Evolutionary conservation across 1,140 invertebrate genomes (phyloP), one percentile per base, ranked within the genome.

Genomic region (Cydia fagiglandana): DNA sequence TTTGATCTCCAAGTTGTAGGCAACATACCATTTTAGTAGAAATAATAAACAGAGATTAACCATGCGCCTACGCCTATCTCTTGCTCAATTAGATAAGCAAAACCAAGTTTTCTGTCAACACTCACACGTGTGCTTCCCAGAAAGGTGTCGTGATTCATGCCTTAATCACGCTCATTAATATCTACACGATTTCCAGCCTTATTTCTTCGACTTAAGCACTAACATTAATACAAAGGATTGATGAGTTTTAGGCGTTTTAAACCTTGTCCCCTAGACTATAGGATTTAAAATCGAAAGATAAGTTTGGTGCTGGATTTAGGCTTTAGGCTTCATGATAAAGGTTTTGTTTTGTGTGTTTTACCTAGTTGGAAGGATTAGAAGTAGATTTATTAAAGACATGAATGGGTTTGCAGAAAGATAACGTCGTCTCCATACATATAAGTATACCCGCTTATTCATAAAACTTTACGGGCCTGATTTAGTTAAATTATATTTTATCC

Each of bases 51-150:
- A 47, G 3, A 47, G 45, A 61, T 24, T 24, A 61, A 61, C 17
- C n/a, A 10, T 24, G 3, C 20, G 20, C 56, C 56, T 20, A 4
- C 2, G 50, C 56, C 56, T 61, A 61, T 24, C 56, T n/a, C n/a
- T 61, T 61, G 20, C 56, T 24, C 56, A 61, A 61, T 24, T 61
- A 61, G 56, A 61, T 61, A 61, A 61, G 17, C 53, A 56, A 17
- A 56, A 56, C 56, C 56, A 10, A 61, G 56, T 61, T 61, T 61
- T 61, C 56, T 61, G 56, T 61, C 56, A 61, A 61, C 56, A 61
- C 20, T 61, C 56, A 61, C 56, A 61, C 56, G 56, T 61, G 56
- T 61, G 56, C 56, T 61, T 61, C 56, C n/a, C 56, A 24, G 56
- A 61, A 61, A 61, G 56, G 56, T 24, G 56, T 61, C 20, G 10